phyloP scores from a whole-genome alignment of 2,113 vertebrate genomes.

The Craseonycteris thonglongyai region DNA sequence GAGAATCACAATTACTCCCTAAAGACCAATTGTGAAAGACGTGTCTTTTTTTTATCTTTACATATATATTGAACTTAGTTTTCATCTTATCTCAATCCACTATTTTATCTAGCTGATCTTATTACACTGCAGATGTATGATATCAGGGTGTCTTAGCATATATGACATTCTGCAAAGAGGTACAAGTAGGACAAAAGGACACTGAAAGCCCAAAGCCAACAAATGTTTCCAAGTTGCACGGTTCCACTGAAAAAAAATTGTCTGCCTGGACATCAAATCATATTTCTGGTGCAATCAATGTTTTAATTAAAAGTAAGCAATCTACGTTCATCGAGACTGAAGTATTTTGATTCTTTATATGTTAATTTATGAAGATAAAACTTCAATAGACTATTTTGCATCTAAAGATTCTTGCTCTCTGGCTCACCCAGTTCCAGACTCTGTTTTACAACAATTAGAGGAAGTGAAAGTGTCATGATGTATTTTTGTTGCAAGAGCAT shows the following conservation, averaged over 20 bases:
- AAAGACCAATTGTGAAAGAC: not conserved
- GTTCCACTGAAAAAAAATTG: not conserved
- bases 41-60: not conserved
- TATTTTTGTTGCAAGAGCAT: not conserved
- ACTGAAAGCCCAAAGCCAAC: not conserved
- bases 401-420: not conserved
- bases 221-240: not conserved
- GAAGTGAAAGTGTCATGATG: not conserved
- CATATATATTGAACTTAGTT: not conserved
- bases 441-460: not conserved
- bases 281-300: not conserved
- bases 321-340: not conserved
- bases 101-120: not conserved
- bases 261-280: not conserved
- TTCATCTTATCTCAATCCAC: not conserved
- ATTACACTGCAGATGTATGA: not conserved
- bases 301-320: not conserved
- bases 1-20: not conserved
- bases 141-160: accelerated
- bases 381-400: not conserved
- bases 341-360: not conserved
- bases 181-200: not conserved
- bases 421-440: not conserved
- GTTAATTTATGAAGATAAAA: not conserved
- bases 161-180: not conserved